Conservation (phyloP, 2,888 invertebrate genomes). For the Agonum fuliginosum region DNA sequence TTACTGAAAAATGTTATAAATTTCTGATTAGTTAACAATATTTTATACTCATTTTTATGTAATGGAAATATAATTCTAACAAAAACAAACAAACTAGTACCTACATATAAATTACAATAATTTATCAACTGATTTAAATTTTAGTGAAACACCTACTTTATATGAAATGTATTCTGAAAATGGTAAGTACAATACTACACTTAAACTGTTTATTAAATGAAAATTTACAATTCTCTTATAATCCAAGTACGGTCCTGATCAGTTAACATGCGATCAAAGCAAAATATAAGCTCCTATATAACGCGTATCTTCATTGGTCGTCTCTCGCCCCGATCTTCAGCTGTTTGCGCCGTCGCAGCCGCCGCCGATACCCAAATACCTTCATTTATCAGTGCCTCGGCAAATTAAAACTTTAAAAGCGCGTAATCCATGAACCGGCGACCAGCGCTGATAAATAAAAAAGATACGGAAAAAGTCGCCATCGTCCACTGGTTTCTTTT, state of each 20-base stretch:
- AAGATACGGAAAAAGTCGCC: constrained; percentile 55
- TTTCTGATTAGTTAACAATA: too few species aligned
- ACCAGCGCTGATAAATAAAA: constrained; percentile 50
- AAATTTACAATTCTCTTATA: too few species aligned
- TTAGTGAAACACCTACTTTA: too few species aligned
- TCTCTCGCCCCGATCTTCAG: constrained; percentile 11
- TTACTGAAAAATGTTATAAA: too few species aligned
- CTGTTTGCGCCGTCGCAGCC: constrained; percentile 14
- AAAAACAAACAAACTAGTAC: too few species aligned
- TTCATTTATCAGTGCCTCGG: constrained; percentile 58
- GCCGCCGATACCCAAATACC: constrained; percentile 52
- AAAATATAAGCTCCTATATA: constrained; percentile 24
- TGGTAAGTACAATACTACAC: too few species aligned
- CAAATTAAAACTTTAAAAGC: constrained; percentile 59
- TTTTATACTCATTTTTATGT: too few species aligned
- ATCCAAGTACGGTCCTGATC: constrained; percentile 5
- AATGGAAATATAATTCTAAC: too few species aligned
- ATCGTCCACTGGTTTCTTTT: constrained; percentile 30
- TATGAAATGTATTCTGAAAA: too few species aligned
- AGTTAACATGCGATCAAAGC: constrained; percentile 30
- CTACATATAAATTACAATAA: too few species aligned
- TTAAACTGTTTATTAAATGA: too few species aligned
- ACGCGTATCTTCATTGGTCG: constrained; percentile 51
- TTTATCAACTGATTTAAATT: too few species aligned
- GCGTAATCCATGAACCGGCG: constrained; percentile 57